These are phyloP conservation scores for Natrix natrix DNA, from an alignment of 2,797 vertebrate species.

Conservation along the genomic window DNA sequence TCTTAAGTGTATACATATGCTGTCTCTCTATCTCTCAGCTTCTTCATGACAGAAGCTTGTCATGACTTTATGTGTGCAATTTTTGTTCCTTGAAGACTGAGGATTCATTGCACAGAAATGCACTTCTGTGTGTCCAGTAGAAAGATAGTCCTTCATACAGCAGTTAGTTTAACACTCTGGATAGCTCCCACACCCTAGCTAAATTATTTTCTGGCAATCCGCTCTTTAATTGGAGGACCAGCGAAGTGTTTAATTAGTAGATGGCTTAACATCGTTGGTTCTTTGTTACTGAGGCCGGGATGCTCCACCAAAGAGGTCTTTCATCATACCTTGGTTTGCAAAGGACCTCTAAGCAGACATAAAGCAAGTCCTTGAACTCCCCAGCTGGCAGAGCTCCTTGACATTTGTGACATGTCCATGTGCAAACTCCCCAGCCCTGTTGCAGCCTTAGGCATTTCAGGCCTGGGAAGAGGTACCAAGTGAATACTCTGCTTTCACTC, in stretches of 20 bases:
- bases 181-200: neutral
- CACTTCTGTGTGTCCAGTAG: neutral
- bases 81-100: neutral
- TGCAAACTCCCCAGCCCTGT: neutral
- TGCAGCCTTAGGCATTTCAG: neutral
- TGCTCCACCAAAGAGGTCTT: neutral
- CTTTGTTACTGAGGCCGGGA: neutral
- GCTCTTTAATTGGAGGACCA: neutral
- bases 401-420: neutral
- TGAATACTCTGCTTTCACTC: neutral
- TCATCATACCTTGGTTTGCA: neutral
- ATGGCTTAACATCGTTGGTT: neutral
- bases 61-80: neutral
- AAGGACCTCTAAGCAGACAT: neutral
- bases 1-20: neutral
- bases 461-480: neutral
- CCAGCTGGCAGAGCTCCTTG: neutral
- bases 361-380: neutral
- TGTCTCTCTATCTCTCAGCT: neutral
- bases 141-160: neutral
- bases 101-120: neutral
- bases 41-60: neutral
- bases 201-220: neutral
- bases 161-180: neutral
- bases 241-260: neutral